Base-by-base conservation (phyloP, 37 sponge, comb jelly and placozoan genomes). In the Tethya wilhelma region DNA sequence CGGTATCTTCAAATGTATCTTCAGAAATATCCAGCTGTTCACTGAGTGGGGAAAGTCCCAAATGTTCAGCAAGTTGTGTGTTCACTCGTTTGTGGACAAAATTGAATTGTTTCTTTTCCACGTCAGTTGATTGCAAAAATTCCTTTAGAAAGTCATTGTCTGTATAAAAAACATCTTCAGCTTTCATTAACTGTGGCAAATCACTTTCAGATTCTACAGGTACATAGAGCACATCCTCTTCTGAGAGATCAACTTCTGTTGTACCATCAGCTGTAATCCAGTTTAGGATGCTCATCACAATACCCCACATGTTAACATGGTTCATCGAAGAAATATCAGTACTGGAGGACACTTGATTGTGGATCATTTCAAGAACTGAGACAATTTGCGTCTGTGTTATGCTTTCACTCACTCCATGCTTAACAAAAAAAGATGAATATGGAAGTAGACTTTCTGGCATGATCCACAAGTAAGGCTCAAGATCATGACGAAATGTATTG, bases 1-100 rank as follows among this genome's bases (percentile, higher is more conserved):
- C 86, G 55, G 42, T 59, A 64, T 90, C 78, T 44, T 85, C 86
- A 84, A 84, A 79, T 28, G 57, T 57, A 44, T 78, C 75, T 56
- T 78, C 86, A 39, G 90, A 78, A 17, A 83, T 75, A 34, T 57
- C 71, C 73, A 83, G 29, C 19, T 77, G 49, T 33, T 77, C 39
- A 49, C 73, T 72, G 22, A 89, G 74, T 68, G 87, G 70, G n/a
- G 71, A 40, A 37, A 79, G 23, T 22, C 67, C 45, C 34, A 86
- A 38, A 19, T 38, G 29, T 6, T 76, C 31, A 30, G 77, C 77
- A 28, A 76, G 25, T 55, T 68, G 64, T 29, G 69, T 23, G 37
- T 31, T 28, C 9, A 79, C 55, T n/a, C 43, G 45, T 30, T 44
- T 29, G 62, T 86, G 62, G 33, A 79, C 67, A 71, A 79, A 56